Percentiles rank a stretch among this genome's conserved stretches.
Conservation (phyloP, 30 jellyfish, hydroid and myxozoan genomes). For the Clytia hemisphaerica region DNA sequence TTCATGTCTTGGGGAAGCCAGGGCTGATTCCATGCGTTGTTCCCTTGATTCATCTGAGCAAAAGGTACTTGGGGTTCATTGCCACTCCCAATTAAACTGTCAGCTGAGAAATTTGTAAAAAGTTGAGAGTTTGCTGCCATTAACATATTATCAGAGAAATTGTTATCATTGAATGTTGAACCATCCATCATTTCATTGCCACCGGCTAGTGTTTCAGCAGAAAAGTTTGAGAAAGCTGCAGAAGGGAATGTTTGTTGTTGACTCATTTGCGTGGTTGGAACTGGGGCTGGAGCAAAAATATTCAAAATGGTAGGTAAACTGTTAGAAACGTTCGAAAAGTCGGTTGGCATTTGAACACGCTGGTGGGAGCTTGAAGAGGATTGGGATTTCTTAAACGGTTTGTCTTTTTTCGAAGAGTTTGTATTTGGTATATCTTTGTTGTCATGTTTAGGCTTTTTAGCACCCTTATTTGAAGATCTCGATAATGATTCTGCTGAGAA, state of each 20-base stretch:
- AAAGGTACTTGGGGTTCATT: constrained; percentile 65
- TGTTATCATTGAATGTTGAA: background rate
- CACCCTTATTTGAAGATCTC: constrained; percentile 3
- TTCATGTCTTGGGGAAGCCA: constrained; percentile 31
- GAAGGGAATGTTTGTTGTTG: constrained; percentile 35
- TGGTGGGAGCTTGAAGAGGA: background rate
- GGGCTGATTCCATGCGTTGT: constrained; percentile 22
- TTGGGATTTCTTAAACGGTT: too few relatives aligned
- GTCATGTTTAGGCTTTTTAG: background rate
- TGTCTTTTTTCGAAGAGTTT: too few relatives aligned
- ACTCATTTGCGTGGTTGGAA: constrained; percentile 49
- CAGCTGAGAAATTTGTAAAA: constrained; percentile 82
- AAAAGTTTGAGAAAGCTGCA: constrained; percentile 66
- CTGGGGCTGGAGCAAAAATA: constrained; percentile 90
- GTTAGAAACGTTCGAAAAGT: background rate
- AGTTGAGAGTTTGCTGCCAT: constrained; percentile 51
- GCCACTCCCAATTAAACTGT: constrained; percentile 56
- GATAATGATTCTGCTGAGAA: constrained; percentile 38
- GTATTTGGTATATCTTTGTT: background rate
- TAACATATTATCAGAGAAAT: constrained; percentile 23
- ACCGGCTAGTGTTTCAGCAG: constrained; percentile 78
- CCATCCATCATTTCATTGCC: constrained; percentile 2
- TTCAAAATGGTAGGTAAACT: constrained; percentile 77
- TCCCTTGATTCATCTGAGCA: constrained; percentile 34
- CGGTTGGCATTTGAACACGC: constrained; percentile 9